These are phyloP conservation scores for Anolis sagrei DNA, from an alignment of 2,113 vertebrate genomes.

Conservation along the genomic window DNA sequence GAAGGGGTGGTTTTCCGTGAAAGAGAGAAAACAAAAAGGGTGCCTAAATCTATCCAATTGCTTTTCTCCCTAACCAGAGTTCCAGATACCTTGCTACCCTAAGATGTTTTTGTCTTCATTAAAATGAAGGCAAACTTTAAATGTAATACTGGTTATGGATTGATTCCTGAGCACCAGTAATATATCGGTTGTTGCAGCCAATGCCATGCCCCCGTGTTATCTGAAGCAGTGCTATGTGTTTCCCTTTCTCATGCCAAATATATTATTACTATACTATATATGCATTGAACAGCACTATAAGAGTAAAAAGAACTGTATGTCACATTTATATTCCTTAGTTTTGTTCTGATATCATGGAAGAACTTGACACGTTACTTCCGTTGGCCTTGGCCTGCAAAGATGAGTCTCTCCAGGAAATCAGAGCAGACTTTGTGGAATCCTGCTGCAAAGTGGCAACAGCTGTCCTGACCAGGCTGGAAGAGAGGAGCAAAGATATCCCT, in stretches of 20 bases:
- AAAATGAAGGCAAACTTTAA: background rate
- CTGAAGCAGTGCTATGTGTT: slow-evolving; percentile 25
- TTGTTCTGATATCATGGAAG: slow-evolving; percentile 87
- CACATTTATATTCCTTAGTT: slow-evolving; percentile 83
- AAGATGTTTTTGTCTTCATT: background rate
- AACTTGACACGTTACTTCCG: slow-evolving; percentile 89
- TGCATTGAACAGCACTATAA: slow-evolving; percentile 66
- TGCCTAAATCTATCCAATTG: background rate
- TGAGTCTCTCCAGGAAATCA: slow-evolving; percentile 86
- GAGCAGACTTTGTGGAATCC: slow-evolving; percentile 87
- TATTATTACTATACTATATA: slow-evolving; percentile 51
- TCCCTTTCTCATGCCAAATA: slow-evolving; percentile 63
- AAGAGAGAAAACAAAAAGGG: background rate
- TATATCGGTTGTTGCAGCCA: background rate
- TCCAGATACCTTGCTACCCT: background rate
- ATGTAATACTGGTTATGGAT: background rate
- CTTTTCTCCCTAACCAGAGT: background rate
- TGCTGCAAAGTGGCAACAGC: slow-evolving; percentile 84
- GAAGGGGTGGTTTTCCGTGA: background rate
- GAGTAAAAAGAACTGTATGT: slow-evolving; percentile 67
- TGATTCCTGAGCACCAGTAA: too few relatives aligned
- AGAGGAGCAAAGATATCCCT: slow-evolving; percentile 84
- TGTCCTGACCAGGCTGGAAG: slow-evolving; percentile 83
- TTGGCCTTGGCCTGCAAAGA: slow-evolving; percentile 88
- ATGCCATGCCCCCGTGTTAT: background rate